Conservation (phyloP, 2,888 invertebrate species). For the Monoplex corrugatus region DNA sequence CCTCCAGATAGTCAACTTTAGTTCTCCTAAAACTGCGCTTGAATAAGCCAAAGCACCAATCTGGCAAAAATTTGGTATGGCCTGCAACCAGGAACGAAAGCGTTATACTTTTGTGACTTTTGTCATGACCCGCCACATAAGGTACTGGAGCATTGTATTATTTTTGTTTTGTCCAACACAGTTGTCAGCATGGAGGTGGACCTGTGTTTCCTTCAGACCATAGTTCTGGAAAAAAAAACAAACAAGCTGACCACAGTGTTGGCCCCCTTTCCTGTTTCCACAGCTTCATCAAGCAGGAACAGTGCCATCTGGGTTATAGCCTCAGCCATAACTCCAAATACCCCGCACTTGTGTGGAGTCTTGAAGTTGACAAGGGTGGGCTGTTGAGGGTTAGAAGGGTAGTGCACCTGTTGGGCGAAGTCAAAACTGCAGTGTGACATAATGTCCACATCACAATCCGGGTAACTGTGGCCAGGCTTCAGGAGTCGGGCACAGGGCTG, state of each 20-base stretch:
- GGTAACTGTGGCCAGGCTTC: neutral
- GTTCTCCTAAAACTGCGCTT: slow-evolving; percentile 3
- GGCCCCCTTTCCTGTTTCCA: slow-evolving; percentile 49
- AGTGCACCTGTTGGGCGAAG: slow-evolving; percentile 59
- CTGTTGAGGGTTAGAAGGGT: slow-evolving; percentile 57
- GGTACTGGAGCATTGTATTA: slow-evolving; percentile 29
- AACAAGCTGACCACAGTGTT: slow-evolving; percentile 50
- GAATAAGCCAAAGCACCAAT: slow-evolving; percentile 56
- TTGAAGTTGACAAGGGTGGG: slow-evolving; percentile 59
- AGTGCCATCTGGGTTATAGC: slow-evolving; percentile 20
- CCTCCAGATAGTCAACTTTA: slow-evolving; percentile 48
- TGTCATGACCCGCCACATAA: slow-evolving; percentile 46
- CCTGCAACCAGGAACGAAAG: slow-evolving; percentile 50
- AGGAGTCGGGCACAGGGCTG: too few relatives aligned
- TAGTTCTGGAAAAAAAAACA: slow-evolving; percentile 49
- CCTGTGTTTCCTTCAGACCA: slow-evolving; percentile 46
- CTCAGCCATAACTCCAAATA: slow-evolving; percentile 46
- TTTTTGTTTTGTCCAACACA: slow-evolving; percentile 51
- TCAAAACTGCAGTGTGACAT: slow-evolving; percentile 38
- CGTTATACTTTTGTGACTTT: slow-evolving; percentile 25
- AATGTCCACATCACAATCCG: neutral
- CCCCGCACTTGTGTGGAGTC: slow-evolving; percentile 45
- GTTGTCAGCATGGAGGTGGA: slow-evolving; percentile 46
- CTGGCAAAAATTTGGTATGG: slow-evolving; percentile 57
- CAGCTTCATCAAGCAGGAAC: slow-evolving; percentile 43